phyloP scores from a whole-genome alignment of 2,113 vertebrate genomes.

The Notarius lentiginosus region DNA sequence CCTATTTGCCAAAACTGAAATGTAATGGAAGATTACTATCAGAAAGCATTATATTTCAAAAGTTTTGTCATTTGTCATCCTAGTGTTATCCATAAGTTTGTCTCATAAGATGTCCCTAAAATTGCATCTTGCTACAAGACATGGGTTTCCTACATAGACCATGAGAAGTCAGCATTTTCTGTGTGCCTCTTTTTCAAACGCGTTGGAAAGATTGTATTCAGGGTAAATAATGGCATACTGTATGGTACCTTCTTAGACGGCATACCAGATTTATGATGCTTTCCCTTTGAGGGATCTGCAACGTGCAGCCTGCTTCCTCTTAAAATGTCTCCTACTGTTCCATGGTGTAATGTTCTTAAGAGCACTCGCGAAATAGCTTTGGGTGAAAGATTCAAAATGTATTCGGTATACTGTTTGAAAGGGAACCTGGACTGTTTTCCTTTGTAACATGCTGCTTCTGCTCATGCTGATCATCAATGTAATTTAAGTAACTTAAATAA shows the following conservation, averaged over 20 bases:
- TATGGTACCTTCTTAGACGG: neutral
- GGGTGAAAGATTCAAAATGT: neutral
- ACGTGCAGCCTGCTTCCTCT: neutral
- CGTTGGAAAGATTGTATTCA: constrained; percentile 1
- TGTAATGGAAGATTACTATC: neutral
- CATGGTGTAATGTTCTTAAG: neutral
- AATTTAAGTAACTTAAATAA: neutral
- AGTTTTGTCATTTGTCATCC: neutral
- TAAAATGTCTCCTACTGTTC: neutral
- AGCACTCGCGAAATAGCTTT: neutral
- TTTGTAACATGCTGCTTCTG: neutral
- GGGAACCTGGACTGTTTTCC: too few species aligned
- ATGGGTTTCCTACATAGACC: neutral
- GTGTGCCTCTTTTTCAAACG: neutral
- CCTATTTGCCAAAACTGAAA: neutral
- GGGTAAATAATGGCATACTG: neutral
- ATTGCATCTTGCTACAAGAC: neutral
- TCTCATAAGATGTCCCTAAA: neutral
- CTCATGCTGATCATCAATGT: neutral
- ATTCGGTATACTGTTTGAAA: neutral
- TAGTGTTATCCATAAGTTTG: neutral
- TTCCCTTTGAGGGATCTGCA: neutral
- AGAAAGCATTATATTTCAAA: neutral
- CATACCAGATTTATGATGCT: constrained; percentile 2
- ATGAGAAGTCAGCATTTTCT: neutral